Base-by-base conservation (phyloP, 1,140 invertebrate species). In the Cotesia chilonis region DNA sequence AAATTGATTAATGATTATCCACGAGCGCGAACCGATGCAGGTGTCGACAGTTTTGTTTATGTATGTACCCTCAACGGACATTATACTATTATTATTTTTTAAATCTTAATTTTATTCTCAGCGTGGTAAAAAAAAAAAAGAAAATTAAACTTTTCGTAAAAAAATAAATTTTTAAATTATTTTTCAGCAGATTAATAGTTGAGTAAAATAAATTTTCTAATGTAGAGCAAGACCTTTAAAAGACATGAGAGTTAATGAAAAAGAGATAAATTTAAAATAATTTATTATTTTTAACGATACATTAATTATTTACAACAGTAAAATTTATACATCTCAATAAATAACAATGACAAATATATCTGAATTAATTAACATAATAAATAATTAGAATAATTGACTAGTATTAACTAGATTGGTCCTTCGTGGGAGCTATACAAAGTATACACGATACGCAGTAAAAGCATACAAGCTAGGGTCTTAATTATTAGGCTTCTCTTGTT, bases 391-490 rank as follows among this genome's bases (percentile, higher is more conserved):
- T 61, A 69, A 75, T 68, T 74, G 78, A 80, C 80, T 81, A 80
- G 75, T 37, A 63, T 77, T 77, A 77, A 81, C 73, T 79, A 76
- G 57, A 77, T 80, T 81, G 80, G 79, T 80, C 80, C 78, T 78
- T 79, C 63, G 65, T 75, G 41, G 59, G 73, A 75, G 76, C 35
- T 69, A 74, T 64, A 47, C 41, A 47, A 47, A 47, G 41, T 47
- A 47, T 47, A 47, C 41, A 17, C 28, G 57, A 59, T 59, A 59
- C 20, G 28, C 52, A 70, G 17, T 35, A n/a, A 51, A 10, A 66
- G 64, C 38, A 10, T 37, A 72, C 14, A 51, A 17, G 28, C 28
- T 28, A 28, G 54, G 60, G 59, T 38, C 20, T 12, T 61, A 35
- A 41, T 63, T 36, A 59, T 28, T 59, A 59, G 9, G 17, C 57